Evolutionary conservation across 1,140 invertebrate species (phyloP).

Genomic region (Drosophila sp.): DNA sequence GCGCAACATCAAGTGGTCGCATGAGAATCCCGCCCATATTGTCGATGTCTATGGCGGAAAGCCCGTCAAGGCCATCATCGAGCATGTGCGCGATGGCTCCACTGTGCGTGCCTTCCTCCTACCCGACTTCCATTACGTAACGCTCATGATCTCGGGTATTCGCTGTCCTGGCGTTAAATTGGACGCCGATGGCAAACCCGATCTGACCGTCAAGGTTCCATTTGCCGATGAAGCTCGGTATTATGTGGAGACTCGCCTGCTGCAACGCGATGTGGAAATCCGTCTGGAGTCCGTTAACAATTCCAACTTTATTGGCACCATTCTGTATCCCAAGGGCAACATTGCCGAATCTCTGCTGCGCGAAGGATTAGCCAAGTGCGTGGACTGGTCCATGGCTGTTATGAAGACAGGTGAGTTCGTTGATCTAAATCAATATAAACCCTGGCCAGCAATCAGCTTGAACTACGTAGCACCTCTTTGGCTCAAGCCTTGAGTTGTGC

Average conservation of each 20-base stretch:
- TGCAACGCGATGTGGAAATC: constrained; percentile 97
- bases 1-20: constrained; percentile 93
- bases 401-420: constrained; percentile 88
- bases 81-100: constrained; percentile 98
- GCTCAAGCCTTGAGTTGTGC: constrained; percentile 53
- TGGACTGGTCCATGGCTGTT: constrained; percentile 98
- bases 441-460: constrained; percentile 42
- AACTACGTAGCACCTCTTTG: constrained; percentile 45
- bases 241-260: constrained; percentile 95
- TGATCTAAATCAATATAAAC: not conserved
- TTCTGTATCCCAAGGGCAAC: constrained; percentile 96
- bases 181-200: constrained; percentile 88
- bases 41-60: constrained; percentile 92
- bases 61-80: constrained; percentile 94
- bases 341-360: constrained; percentile 96
- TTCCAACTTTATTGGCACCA: constrained; percentile 97
- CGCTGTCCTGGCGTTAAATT: constrained; percentile 92
- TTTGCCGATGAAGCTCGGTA: constrained; percentile 88
- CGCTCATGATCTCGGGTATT: constrained; percentile 97
- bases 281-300: constrained; percentile 96
- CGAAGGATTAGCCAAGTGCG: constrained; percentile 97
- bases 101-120: constrained; percentile 95
- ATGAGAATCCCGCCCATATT: constrained; percentile 93
- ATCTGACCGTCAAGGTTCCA: constrained; percentile 85
- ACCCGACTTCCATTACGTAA: constrained; percentile 92